Evolutionary conservation across 1,140 invertebrate genomes (phyloP).

Genomic region (Venturia canescens): DNA sequence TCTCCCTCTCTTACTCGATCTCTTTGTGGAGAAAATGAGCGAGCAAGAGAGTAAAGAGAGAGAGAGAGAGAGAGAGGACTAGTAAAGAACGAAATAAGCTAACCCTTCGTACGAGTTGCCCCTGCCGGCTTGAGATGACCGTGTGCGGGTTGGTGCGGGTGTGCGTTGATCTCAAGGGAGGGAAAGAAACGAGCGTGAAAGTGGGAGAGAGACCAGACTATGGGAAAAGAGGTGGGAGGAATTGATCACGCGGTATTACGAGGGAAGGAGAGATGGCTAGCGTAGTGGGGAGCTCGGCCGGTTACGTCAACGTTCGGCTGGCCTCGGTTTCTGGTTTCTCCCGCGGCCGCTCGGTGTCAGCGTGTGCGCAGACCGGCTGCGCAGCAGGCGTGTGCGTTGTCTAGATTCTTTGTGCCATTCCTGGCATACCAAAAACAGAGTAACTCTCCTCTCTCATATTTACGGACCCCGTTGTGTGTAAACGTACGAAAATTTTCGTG

Average conservation of each 20-base stretch:
- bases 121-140: conserved; percentile 27
- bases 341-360: conserved; percentile 82
- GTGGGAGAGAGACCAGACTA: conserved; percentile 30
- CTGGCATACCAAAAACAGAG: conserved; percentile 93
- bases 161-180: conserved; percentile 5
- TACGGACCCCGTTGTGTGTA: conserved; percentile 74
- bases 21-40: conserved; percentile 8
- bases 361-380: conserved; percentile 88
- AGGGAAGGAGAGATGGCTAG: conserved; percentile 25
- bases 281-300: conserved; percentile 49
- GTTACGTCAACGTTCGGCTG: conserved; percentile 55
- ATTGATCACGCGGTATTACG: conserved; percentile 49
- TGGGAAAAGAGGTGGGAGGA: conserved; percentile 29
- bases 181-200: conserved; percentile 14
- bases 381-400: conserved; percentile 91
- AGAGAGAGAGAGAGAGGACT: conserved; percentile 48
- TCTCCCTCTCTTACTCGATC: neutral
- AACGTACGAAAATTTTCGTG: conserved; percentile 56
- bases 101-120: conserved; percentile 42
- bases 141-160: neutral
- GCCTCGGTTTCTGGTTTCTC: conserved; percentile 74
- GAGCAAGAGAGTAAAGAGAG: conserved; percentile 46
- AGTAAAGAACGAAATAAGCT: conserved; percentile 15
- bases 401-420: conserved; percentile 96
- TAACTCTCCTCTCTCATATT: conserved; percentile 82